phyloP scores from a whole-genome alignment of 2,113 vertebrate genomes.

The Epinephelus moara region DNA sequence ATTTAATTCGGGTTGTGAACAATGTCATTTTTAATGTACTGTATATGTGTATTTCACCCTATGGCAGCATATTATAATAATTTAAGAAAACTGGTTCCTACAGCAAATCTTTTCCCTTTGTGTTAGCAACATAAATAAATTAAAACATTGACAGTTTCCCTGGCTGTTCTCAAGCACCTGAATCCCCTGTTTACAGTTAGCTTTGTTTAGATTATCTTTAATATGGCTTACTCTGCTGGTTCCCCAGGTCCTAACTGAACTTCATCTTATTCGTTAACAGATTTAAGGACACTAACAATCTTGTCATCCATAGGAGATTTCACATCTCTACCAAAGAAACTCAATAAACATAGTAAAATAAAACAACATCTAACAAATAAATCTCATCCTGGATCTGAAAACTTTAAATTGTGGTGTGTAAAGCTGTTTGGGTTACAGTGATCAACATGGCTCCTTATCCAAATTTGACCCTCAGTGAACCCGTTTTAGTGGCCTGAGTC shows the following conservation, averaged over 20 bases:
- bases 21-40: background rate
- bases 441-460: background rate
- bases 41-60: background rate
- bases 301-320: background rate
- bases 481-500: background rate
- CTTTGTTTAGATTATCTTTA: background rate
- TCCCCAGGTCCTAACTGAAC: background rate
- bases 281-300: constrained; percentile 3
- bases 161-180: background rate
- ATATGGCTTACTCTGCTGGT: constrained; percentile 11
- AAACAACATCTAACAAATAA: constrained; percentile 1
- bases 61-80: background rate
- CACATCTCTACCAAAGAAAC: background rate
- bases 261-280: constrained; percentile 7
- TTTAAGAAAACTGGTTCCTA: constrained; percentile 27
- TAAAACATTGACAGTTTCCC: constrained; percentile 1
- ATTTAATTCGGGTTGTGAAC: constrained; percentile 10
- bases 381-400: background rate
- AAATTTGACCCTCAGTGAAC: background rate
- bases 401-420: background rate
- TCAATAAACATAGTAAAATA: background rate
- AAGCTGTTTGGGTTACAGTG: background rate
- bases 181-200: background rate
- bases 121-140: constrained; percentile 50
- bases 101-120: constrained; percentile 6